Evolutionary conservation across 2,797 vertebrate species (phyloP).

Genomic region (Eremophila alpestris): DNA sequence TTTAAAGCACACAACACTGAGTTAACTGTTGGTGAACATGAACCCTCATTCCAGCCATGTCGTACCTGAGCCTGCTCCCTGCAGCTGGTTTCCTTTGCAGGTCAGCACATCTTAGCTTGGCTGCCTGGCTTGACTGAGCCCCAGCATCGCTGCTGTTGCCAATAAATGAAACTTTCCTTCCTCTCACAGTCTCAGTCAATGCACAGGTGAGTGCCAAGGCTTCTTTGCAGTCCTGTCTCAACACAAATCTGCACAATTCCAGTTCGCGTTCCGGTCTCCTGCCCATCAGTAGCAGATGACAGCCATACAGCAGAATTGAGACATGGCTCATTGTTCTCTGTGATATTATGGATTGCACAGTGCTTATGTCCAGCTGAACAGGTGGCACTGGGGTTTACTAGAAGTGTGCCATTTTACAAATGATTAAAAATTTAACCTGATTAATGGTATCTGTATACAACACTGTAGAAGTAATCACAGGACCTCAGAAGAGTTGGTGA

Average conservation of each 20-base stretch:
- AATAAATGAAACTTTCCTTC: not conserved
- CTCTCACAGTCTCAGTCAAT: not conserved
- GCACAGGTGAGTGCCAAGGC: not conserved
- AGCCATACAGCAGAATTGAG: not conserved
- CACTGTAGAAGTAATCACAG: not conserved
- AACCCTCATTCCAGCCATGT: not conserved
- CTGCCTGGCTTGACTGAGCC: not conserved
- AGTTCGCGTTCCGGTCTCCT: not conserved
- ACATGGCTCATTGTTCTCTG: accelerated
- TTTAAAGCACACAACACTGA: not conserved
- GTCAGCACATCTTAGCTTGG: not conserved
- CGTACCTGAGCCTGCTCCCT: not conserved
- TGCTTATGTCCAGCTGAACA: not conserved
- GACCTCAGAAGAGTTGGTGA: not conserved
- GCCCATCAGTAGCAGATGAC: not conserved
- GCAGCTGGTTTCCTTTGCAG: not conserved
- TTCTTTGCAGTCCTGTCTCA: not conserved
- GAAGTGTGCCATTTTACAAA: not conserved
- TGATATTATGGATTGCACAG: not conserved
- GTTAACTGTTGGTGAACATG: not conserved
- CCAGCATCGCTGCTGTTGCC: not conserved
- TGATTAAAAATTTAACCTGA: not conserved
- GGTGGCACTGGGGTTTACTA: not conserved
- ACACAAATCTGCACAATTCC: not conserved
- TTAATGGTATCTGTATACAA: not conserved